Evolutionary conservation across 2,797 vertebrate species (phyloP).

Genomic region (Eurystomus glaucurus): DNA sequence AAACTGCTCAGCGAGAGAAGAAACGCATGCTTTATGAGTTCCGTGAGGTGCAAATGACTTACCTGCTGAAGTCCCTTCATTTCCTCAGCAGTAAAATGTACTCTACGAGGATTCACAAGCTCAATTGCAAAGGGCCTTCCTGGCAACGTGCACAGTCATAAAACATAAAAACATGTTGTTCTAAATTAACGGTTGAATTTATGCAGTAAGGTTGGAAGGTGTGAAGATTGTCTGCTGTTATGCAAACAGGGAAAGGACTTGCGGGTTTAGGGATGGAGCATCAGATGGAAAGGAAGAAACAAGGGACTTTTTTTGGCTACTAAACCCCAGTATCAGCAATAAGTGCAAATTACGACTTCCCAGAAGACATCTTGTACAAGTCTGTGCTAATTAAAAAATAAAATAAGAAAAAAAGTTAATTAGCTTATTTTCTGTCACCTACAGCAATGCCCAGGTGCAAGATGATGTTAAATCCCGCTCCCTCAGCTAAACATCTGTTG

Average conservation of each 20-base stretch:
- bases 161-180: constrained; percentile 72
- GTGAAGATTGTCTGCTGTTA: constrained; percentile 50
- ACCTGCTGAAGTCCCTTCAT: constrained; percentile 96
- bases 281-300: constrained; percentile 68
- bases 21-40: background rate
- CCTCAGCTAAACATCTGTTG: constrained; percentile 64
- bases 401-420: constrained; percentile 71
- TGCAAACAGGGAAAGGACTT: constrained; percentile 44
- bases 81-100: constrained; percentile 83
- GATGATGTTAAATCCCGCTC: constrained; percentile 57
- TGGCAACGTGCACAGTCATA: constrained; percentile 73
- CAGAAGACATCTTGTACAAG: constrained; percentile 69
- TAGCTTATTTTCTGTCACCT: constrained; percentile 74
- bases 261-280: constrained; percentile 42
- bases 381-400: constrained; percentile 77
- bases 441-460: constrained; percentile 71
- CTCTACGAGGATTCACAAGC: constrained; percentile 93
- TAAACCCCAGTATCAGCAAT: constrained; percentile 52
- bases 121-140: constrained; percentile 97
- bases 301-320: constrained; percentile 50
- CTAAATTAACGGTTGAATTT: constrained; percentile 61
- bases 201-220: constrained; percentile 60
- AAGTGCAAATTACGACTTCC: constrained; percentile 72
- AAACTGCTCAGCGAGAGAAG: constrained; percentile 5
- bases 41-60: constrained; percentile 47